A percentile compares a stretch with the other conserved stretches of the same genome.
Conservation (phyloP, 2,113 vertebrate species). For the Lasiurus cinereus region DNA sequence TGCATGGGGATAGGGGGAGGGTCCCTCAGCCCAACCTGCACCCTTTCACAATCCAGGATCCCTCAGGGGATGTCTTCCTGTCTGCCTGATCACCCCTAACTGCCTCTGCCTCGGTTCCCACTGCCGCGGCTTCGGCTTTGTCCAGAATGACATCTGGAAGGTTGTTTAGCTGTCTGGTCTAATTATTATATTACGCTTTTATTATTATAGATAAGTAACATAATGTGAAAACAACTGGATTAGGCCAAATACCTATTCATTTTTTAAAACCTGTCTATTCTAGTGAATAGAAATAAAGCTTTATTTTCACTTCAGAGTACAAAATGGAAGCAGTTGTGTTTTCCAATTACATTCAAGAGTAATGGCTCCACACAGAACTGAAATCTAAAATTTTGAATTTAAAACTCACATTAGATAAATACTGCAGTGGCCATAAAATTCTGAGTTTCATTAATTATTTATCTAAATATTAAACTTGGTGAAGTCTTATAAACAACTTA, state of each 20-base stretch:
- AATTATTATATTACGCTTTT: too few species aligned
- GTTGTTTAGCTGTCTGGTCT: too few species aligned
- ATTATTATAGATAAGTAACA: neutral
- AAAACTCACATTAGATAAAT: constrained; percentile 64
- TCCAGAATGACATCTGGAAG: too few species aligned
- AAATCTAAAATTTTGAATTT: constrained; percentile 61
- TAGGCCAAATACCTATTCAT: neutral
- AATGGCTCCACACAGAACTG: constrained; percentile 9
- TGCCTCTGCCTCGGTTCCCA: too few species aligned
- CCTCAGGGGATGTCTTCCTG: too few species aligned
- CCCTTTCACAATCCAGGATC: too few species aligned
- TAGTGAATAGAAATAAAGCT: neutral
- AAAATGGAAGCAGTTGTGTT: neutral
- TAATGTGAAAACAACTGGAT: neutral
- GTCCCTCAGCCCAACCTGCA: too few species aligned
- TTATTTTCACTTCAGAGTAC: constrained; percentile 39
- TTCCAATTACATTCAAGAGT: constrained; percentile 33
- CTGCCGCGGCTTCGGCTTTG: rapidly evolving
- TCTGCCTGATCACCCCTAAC: too few species aligned
- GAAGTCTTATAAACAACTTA: constrained; percentile 70
- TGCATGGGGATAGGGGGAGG: too few species aligned
- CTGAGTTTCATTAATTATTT: constrained; percentile 69
- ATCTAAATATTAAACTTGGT: constrained; percentile 75
- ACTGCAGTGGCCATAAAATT: constrained; percentile 53
- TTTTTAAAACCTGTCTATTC: neutral